Base-by-base conservation (phyloP, 1,140 invertebrate species). In the Nymphalis io region DNA sequence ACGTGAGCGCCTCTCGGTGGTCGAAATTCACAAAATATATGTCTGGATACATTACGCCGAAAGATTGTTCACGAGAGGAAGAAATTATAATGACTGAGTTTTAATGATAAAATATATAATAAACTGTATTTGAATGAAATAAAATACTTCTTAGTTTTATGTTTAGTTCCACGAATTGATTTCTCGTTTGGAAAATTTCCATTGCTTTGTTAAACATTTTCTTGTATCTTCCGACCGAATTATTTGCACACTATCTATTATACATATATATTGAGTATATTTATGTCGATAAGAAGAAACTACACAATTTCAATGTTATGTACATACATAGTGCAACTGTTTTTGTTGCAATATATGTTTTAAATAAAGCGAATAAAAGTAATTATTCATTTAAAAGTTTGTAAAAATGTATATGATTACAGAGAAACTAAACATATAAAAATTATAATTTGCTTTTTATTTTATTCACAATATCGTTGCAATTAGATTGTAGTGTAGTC, bases 401-500 rank as follows among this genome's bases (percentile, higher is more conserved):
- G 12, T 20, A 20, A 20, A 3, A 15, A 46, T 16, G n/a, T 16
- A 46, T 46, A 18, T 51, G 2, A 51, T 20, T 51, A 51, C n/a
- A 12, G 16, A 51, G 16, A 20, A 11, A 51, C 2, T 63, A 44
- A 59, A 62, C 20, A 23, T 40, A 15, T 57, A 57, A 58, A n/a
- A 38, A 60, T 21, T 15, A 5, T n/a, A 53, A 15, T 42, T 1
- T 27, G 13, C 38, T 46, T n/a, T 5, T 38, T 62, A 23, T 55
- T 57, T 39, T 1, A 18, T 42, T 1, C 20, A 38, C 51, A 15
- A 21, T 70, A 51, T 16, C 5, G 20, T 65, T 48, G 51, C 27
- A 23, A 61, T 51, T 68, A 72, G 61, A 59, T 65, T 61, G n/a
- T 73, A 73, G 65, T 71, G 39, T 75, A 73, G 68, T 66, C 63